Evolutionary conservation across 2,888 invertebrate genomes (phyloP).

Genomic region (Acleris emargana): DNA sequence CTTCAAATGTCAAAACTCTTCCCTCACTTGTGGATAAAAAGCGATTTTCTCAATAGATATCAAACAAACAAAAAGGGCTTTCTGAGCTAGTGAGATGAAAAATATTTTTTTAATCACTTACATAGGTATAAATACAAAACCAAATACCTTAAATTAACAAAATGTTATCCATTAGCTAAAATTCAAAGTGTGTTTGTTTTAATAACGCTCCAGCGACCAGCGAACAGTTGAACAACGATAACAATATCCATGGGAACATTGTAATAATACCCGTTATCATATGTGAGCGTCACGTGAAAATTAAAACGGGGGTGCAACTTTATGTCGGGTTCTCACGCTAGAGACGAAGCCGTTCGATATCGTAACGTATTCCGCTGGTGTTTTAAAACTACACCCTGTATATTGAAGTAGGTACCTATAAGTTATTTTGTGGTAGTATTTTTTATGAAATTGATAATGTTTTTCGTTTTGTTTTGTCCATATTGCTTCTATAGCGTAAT

Average conservation of each 20-base stretch:
- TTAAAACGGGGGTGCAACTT: constrained; percentile 58
- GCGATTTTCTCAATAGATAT: too few species aligned
- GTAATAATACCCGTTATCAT: constrained; percentile 46
- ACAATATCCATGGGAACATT: constrained; percentile 59
- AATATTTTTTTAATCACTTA: too few species aligned
- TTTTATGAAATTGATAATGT: too few species aligned
- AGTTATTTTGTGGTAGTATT: neutral
- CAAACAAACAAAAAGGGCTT: too few species aligned
- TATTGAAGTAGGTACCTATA: neutral
- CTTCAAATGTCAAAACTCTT: too few species aligned
- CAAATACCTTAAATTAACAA: neutral
- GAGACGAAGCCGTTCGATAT: constrained; percentile 38
- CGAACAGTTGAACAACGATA: constrained; percentile 37
- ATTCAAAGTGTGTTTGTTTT: constrained; percentile 4
- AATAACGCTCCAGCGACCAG: constrained; percentile 16
- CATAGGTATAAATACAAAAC: too few species aligned
- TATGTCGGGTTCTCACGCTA: constrained; percentile 56
- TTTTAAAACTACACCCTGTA: neutral
- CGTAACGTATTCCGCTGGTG: neutral
- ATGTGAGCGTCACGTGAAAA: constrained; percentile 70
- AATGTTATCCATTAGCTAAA: neutral
- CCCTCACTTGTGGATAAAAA: too few species aligned
- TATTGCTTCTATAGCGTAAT: too few species aligned
- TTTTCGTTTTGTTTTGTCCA: too few species aligned
- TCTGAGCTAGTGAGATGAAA: too few species aligned